These are phyloP conservation scores for Cephalotes varians DNA, from an alignment of 2,888 invertebrate species.

Conservation along the genomic window DNA sequence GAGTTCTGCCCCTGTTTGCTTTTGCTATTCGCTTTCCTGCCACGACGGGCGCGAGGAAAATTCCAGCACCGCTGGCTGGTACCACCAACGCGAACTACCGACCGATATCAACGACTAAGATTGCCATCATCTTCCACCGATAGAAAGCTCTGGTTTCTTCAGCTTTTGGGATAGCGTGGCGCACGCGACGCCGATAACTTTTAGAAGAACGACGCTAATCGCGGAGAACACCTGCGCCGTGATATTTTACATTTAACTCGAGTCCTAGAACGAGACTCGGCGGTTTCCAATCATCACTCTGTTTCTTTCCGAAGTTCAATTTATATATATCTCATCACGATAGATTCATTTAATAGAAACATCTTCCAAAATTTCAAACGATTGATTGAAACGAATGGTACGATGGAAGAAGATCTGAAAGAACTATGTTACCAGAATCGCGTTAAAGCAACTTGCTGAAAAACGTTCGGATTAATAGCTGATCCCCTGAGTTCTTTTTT, in stretches of 20 bases:
- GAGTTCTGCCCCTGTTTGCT: constrained; percentile 71
- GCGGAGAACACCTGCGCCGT: constrained; percentile 58
- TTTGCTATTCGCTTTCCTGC: constrained; percentile 71
- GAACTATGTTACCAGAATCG: neutral
- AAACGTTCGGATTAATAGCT: constrained; percentile 64
- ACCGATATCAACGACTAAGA: constrained; percentile 63
- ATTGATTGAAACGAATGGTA: neutral
- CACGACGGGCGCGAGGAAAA: constrained; percentile 70
- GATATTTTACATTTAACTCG: constrained; percentile 7
- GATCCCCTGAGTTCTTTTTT: constrained; percentile 19
- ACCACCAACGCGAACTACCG: constrained; percentile 42
- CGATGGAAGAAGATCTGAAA: neutral
- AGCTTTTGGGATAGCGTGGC: constrained; percentile 60
- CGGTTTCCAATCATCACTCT: neutral
- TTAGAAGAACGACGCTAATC: constrained; percentile 70
- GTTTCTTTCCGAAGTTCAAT: neutral
- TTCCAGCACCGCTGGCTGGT: constrained; percentile 65
- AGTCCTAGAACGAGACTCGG: neutral
- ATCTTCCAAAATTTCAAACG: neutral
- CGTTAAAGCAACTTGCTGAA: constrained; percentile 6
- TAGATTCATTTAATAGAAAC: neutral
- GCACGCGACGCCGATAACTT: constrained; percentile 68
- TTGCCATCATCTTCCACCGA: constrained; percentile 20
- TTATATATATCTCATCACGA: neutral
- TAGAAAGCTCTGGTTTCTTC: constrained; percentile 23